phyloP scores from a whole-genome alignment of 2,888 invertebrate species.

The Mythimna loreyi region DNA sequence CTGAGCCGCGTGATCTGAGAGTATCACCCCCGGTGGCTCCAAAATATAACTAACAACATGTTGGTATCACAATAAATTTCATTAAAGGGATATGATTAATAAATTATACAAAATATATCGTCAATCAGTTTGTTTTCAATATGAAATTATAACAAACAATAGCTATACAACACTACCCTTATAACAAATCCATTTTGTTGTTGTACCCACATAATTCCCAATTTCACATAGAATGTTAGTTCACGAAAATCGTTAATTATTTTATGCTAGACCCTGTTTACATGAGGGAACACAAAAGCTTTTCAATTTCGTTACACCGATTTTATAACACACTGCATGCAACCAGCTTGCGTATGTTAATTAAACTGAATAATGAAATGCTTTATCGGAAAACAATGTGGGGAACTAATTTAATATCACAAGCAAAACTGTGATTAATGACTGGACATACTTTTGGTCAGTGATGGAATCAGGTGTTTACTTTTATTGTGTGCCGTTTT shows the following conservation, averaged over 20 bases:
- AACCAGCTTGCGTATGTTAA: slow-evolving; percentile 67
- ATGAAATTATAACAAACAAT: background rate
- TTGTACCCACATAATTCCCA: background rate
- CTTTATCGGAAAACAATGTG: slow-evolving; percentile 71
- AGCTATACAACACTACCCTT: background rate
- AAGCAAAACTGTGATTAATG: slow-evolving; percentile 43
- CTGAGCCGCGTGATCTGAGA: no score
- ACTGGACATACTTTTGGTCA: slow-evolving; percentile 26
- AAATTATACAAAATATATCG: background rate
- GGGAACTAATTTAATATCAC: slow-evolving; percentile 57
- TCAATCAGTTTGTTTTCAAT: background rate
- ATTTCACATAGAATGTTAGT: slow-evolving; percentile 28
- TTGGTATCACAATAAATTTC: no score
- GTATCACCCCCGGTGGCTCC: no score
- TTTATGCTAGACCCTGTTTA: slow-evolving; percentile 37
- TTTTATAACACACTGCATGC: slow-evolving; percentile 56
- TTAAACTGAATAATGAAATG: slow-evolving; percentile 73
- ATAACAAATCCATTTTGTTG: background rate
- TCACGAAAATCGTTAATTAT: slow-evolving; percentile 51
- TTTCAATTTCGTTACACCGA: slow-evolving; percentile 63
- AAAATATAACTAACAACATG: no score
- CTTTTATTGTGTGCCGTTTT: slow-evolving; percentile 16
- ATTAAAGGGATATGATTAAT: background rate
- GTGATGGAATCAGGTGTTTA: slow-evolving; percentile 10
- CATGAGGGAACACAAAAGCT: slow-evolving; percentile 57